Base-by-base conservation (phyloP, 2,797 vertebrate genomes). In the Manis pentadactyla region DNA sequence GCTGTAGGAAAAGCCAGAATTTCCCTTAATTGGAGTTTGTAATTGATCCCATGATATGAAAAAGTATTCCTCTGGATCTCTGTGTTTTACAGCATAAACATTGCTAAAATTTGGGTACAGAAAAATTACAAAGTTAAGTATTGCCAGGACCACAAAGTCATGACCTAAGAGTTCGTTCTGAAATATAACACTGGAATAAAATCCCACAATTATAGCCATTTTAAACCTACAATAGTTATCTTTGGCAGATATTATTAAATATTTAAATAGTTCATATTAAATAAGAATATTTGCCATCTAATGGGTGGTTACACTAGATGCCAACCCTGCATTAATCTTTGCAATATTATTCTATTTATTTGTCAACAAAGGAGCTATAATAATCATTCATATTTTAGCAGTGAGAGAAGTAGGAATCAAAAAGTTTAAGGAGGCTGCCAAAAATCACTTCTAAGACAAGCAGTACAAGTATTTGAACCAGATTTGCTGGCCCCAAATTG, bases 221-320 rank as follows among this genome's bases (percentile, higher is more conserved):
- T 90, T 66, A 91, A 97, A 82, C 89, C 27, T 64, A 71, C 88
- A 83, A 39, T 57, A 71, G 34, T 87, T 90, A n/a, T 53, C 29
- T 91, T 94, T 85, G 39, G 64, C 39, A 90, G 63, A 53, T 46
- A 37, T 85, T 92, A 84, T 68, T 92, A 86, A 96, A 83, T 73
- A 96, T 94, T 90, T 64, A 96, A 94, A 88, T 79, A 18, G 59
- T 63, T 95, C 18, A 42, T 74, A 74, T 81, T 34, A 57, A 94
- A 18, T 93, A 87, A 81, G 63, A 93, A 81, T 51, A 89, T 53
- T 86, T 96, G 37, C 39, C 18, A 82, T 87, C 84, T 68, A 53
- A 55, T 79, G 17, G 13, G 46, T 51, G 31, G 31, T 74, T 79
- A 87, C 0, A 78, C 17, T 85, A 46, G 69, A 79, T 86, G 59